Percentiles rank a stretch among this genome's conserved stretches.
Evolutionary conservation across 1,140 invertebrate species (phyloP).

Genomic region (Alviniconcha marisindica): DNA sequence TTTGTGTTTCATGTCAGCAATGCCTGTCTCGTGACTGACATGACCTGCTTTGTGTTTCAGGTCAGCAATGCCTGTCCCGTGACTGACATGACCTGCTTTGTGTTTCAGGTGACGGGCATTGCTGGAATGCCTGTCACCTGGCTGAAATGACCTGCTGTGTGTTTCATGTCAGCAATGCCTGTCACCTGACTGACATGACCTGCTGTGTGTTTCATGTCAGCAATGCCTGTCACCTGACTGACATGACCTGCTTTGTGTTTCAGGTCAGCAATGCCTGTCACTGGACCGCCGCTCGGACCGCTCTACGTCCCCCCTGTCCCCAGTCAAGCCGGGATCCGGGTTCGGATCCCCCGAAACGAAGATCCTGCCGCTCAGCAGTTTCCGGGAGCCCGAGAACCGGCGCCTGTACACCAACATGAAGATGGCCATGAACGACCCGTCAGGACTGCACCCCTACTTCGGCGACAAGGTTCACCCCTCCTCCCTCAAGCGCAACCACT

Average conservation of each 20-base stretch:
- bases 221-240: no score
- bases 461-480: conserved; percentile 37
- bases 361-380: conserved; percentile 36
- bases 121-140: no score
- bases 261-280: conserved; percentile 34
- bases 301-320: conserved; percentile 33
- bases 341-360: conserved; percentile 31
- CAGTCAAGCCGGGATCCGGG: background rate
- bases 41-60: no score
- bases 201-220: no score
- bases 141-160: no score
- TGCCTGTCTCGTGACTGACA: no score
- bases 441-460: conserved; percentile 33
- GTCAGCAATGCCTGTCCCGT: no score
- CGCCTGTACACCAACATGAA: conserved; percentile 33
- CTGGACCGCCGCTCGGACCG: conserved; percentile 30
- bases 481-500: conserved; percentile 35
- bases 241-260: conserved; percentile 6
- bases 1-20: no score
- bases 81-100: no score
- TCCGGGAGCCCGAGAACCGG: conserved; percentile 32
- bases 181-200: no score
- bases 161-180: no score
- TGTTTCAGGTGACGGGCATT: no score
- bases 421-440: conserved; percentile 29